phyloP scores from a whole-genome alignment of 2,113 vertebrate genomes.

The Hemichromis elongatus region DNA sequence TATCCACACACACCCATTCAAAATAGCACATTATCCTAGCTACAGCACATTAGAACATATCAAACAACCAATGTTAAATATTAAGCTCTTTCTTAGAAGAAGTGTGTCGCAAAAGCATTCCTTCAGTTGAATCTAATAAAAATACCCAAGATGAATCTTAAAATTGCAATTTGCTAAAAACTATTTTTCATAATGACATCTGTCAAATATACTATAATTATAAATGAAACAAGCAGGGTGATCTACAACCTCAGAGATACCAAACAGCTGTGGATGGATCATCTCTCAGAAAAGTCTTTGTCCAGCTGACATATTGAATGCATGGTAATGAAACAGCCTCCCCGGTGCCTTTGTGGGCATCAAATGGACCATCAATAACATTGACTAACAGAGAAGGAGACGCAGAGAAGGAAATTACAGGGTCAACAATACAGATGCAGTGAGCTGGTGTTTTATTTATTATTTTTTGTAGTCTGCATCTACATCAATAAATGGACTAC shows the following conservation, averaged over 20 bases:
- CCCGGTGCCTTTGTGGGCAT: background rate
- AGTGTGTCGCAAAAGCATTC: background rate
- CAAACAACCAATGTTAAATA: background rate
- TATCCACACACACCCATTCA: background rate
- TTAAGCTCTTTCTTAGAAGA: background rate
- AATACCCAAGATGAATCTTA: background rate
- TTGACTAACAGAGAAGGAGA: background rate
- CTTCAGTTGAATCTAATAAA: background rate
- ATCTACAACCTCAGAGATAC: background rate
- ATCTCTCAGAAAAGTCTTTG: background rate
- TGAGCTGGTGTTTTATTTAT: background rate
- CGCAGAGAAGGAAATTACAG: constrained; percentile 3
- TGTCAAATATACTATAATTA: background rate
- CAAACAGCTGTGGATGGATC: background rate
- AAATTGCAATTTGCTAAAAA: background rate
- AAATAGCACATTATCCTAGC: background rate
- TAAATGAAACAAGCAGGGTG: background rate
- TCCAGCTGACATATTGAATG: constrained; percentile 5
- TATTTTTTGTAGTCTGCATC: background rate
- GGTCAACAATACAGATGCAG: background rate
- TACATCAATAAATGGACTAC: background rate
- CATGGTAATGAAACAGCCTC: background rate
- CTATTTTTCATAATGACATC: background rate
- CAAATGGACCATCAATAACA: background rate
- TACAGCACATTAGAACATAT: background rate